Evolutionary conservation across 2,888 invertebrate species (phyloP).

Genomic region (Microctonus aethiopoides): DNA sequence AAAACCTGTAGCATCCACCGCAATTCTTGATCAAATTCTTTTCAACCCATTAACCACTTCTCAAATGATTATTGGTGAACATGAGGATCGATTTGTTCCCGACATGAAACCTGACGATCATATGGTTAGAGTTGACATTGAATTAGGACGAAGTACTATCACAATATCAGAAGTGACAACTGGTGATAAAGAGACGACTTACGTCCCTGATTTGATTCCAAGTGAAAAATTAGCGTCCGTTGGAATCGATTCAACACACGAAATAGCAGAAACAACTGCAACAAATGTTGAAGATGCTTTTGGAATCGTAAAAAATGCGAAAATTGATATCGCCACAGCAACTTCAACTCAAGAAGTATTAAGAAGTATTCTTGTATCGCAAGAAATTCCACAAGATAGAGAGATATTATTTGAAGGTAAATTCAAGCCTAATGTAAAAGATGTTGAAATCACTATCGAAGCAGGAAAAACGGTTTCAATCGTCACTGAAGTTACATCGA

Average conservation of each 20-base stretch:
- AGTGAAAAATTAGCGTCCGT: slow-evolving; percentile 47
- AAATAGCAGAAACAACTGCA: slow-evolving; percentile 67
- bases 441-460: slow-evolving; percentile 65
- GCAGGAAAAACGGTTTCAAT: slow-evolving; percentile 65
- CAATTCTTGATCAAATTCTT: slow-evolving; percentile 61
- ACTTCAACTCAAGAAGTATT: slow-evolving; percentile 47
- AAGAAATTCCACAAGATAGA: slow-evolving; percentile 57
- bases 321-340: slow-evolving; percentile 47
- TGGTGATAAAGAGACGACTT: slow-evolving; percentile 68
- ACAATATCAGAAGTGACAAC: slow-evolving; percentile 66
- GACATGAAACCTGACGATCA: slow-evolving; percentile 57
- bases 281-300: slow-evolving; percentile 60
- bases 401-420: slow-evolving; percentile 63
- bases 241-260: slow-evolving; percentile 51
- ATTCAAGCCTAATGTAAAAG: slow-evolving; percentile 61
- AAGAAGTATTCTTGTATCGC: slow-evolving; percentile 56
- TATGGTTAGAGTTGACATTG: slow-evolving; percentile 68
- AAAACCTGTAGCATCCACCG: slow-evolving; percentile 53
- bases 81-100: slow-evolving; percentile 66
- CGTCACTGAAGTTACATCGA: slow-evolving; percentile 69
- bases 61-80: slow-evolving; percentile 69
- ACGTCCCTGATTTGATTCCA: slow-evolving; percentile 50
- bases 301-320: slow-evolving; percentile 41
- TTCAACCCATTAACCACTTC: slow-evolving; percentile 68
- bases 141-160: slow-evolving; percentile 68